These are phyloP conservation scores for Phaetusa simplex DNA, from an alignment of 2,113 vertebrate genomes.

Conservation along the genomic window DNA sequence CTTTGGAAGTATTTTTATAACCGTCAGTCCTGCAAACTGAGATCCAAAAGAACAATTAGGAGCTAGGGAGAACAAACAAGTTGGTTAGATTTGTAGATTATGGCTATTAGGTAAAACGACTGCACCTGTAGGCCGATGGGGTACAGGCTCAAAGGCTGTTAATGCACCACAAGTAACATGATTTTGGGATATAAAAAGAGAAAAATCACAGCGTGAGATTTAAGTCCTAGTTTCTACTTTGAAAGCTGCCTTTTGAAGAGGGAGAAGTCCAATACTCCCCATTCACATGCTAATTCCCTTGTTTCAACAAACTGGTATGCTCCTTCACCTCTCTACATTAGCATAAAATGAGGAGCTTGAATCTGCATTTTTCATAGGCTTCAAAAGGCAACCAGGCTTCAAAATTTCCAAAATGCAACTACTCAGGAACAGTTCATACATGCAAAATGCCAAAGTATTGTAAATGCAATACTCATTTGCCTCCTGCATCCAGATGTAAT, in stretches of 20 bases:
- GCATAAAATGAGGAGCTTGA: constrained; percentile 26
- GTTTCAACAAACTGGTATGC: constrained; percentile 46
- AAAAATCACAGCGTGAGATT: constrained; percentile 13
- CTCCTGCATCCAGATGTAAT: constrained; percentile 44
- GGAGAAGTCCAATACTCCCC: not conserved
- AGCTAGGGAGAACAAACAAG: not conserved
- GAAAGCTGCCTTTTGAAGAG: not conserved
- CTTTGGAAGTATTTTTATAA: not conserved
- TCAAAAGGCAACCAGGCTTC: constrained; percentile 19
- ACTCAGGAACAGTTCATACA: not conserved
- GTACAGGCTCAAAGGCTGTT: not conserved
- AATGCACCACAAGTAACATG: not conserved
- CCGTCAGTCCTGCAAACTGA: not conserved
- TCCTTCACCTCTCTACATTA: constrained; percentile 35
- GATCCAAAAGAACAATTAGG: not conserved
- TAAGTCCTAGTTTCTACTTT: constrained; percentile 7
- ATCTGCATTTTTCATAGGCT: constrained; percentile 29
- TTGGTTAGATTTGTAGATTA: not conserved
- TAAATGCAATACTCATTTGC: constrained; percentile 42
- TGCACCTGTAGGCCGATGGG: not conserved
- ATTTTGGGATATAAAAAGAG: constrained; percentile 4
- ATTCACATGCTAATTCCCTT: constrained; percentile 55
- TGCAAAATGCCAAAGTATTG: not conserved
- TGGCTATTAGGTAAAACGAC: not conserved
- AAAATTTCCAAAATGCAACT: constrained; percentile 11